These are phyloP conservation scores for Chrysopilus asiliformis DNA, from an alignment of 2,888 invertebrate species.

Conservation along the genomic window DNA sequence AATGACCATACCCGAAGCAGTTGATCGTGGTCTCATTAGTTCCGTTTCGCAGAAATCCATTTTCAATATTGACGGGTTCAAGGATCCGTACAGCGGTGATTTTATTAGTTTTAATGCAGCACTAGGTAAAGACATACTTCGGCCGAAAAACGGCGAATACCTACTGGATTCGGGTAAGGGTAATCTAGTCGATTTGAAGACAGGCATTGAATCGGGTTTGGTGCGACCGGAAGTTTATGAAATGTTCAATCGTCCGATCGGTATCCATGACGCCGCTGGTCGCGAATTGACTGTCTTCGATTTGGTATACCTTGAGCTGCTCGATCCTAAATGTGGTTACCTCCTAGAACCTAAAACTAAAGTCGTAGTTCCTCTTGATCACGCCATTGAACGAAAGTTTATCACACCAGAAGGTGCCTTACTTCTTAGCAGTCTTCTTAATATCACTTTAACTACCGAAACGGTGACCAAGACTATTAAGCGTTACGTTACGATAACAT, in stretches of 20 bases:
- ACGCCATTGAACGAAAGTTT: constrained; percentile 71
- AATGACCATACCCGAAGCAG: constrained; percentile 72
- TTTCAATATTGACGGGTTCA: constrained; percentile 85
- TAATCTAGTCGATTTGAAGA: constrained; percentile 60
- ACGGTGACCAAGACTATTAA: constrained; percentile 76
- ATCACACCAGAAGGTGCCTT: constrained; percentile 82
- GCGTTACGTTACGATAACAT: constrained; percentile 64
- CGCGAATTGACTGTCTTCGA: constrained; percentile 73
- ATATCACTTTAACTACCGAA: constrained; percentile 77
- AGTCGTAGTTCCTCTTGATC: constrained; percentile 64
- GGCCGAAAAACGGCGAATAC: constrained; percentile 57
- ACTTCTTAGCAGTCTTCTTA: constrained; percentile 67
- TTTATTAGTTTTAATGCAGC: constrained; percentile 76
- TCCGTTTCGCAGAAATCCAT: constrained; percentile 78
- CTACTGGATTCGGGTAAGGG: constrained; percentile 61
- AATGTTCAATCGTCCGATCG: constrained; percentile 71
- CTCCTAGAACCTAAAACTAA: constrained; percentile 61
- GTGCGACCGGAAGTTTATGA: constrained; percentile 76
- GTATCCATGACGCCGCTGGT: constrained; percentile 56
- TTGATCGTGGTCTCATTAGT: constrained; percentile 75
- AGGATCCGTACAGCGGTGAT: constrained; percentile 66
- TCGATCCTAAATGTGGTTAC: constrained; percentile 81
- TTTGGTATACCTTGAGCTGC: constrained; percentile 70
- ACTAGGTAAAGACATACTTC: constrained; percentile 59
- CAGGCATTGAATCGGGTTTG: constrained; percentile 64